phyloP scores from a whole-genome alignment of 2,797 vertebrate genomes.

The Argentina silus region DNA sequence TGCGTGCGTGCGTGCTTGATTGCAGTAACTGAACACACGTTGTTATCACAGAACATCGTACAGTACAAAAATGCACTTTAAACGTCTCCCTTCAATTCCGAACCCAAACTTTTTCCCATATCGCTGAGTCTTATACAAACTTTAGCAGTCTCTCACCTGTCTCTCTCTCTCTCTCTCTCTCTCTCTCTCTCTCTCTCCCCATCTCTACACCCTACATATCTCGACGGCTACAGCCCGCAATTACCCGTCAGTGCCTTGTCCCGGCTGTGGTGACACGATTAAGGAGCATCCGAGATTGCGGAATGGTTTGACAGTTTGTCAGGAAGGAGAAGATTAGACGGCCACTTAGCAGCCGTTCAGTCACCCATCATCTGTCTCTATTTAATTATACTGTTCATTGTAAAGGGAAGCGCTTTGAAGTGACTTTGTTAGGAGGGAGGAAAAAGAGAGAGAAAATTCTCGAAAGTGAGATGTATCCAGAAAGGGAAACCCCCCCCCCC shows the following conservation, averaged over 20 bases:
- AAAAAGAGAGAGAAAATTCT: neutral
- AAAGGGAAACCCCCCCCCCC: no score
- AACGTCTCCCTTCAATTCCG: no score
- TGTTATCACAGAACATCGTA: no score
- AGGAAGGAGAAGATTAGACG: conserved; percentile 63
- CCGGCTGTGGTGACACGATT: conserved; percentile 28
- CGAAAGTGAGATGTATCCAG: neutral
- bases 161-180: no score
- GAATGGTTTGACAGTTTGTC: conserved; percentile 67
- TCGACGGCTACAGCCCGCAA: conserved; percentile 31
- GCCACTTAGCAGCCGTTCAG: conserved; percentile 63
- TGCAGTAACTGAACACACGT: no score
- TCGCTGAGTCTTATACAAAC: no score
- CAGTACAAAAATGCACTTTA: no score
- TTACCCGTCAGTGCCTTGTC: no score
- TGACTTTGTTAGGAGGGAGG: conserved; percentile 50
- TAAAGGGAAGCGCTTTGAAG: conserved; percentile 59
- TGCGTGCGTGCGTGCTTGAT: neutral
- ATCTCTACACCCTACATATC: neutral
- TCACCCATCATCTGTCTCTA: conserved; percentile 57
- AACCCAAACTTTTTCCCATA: no score
- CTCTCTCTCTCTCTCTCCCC: neutral
- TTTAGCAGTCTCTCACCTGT: no score
- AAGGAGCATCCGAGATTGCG: conserved; percentile 51
- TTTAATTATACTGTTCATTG: conserved; percentile 71